Percentiles rank a stretch among this genome's conserved stretches.
These are phyloP conservation scores for Podiceps cristatus DNA, from an alignment of 2,113 vertebrate genomes.

Conservation along the genomic window DNA sequence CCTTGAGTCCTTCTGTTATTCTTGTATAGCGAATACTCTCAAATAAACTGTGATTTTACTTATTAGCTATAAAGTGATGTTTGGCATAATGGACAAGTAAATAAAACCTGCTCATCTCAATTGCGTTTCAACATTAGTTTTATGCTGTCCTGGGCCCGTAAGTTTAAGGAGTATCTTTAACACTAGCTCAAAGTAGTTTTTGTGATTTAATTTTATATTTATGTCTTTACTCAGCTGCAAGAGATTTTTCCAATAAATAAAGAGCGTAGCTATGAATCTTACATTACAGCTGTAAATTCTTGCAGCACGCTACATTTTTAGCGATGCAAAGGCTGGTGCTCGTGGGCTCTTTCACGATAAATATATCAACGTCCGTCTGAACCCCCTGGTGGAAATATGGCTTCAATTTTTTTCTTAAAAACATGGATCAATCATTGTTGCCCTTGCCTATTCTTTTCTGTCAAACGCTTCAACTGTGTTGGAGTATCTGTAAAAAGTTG, in stretches of 20 bases:
- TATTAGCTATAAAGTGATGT: not conserved
- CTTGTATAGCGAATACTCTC: not conserved
- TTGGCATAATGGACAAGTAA: not conserved
- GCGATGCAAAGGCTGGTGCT: constrained; percentile 29
- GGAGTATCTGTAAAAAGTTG: constrained; percentile 53
- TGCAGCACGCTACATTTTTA: constrained; percentile 58
- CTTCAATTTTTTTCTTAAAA: constrained; percentile 73
- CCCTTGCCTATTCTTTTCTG: constrained; percentile 69
- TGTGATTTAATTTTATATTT: constrained; percentile 68
- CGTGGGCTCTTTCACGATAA: constrained; percentile 38
- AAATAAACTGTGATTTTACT: not conserved
- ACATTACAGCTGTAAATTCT: constrained; percentile 69
- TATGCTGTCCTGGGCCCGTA: not conserved
- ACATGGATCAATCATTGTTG: constrained; percentile 71
- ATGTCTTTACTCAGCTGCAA: constrained; percentile 54
- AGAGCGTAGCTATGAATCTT: constrained; percentile 61
- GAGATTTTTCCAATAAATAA: constrained; percentile 70
- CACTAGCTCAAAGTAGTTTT: not conserved
- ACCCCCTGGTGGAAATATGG: constrained; percentile 62
- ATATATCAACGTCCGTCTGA: constrained; percentile 68
- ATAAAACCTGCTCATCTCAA: not conserved
- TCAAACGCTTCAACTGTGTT: constrained; percentile 55
- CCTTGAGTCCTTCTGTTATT: not conserved
- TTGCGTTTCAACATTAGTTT: not conserved
- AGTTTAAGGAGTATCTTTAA: not conserved